phyloP scores from a whole-genome alignment of 2,888 invertebrate genomes.

The Chrysolina oricalcia region DNA sequence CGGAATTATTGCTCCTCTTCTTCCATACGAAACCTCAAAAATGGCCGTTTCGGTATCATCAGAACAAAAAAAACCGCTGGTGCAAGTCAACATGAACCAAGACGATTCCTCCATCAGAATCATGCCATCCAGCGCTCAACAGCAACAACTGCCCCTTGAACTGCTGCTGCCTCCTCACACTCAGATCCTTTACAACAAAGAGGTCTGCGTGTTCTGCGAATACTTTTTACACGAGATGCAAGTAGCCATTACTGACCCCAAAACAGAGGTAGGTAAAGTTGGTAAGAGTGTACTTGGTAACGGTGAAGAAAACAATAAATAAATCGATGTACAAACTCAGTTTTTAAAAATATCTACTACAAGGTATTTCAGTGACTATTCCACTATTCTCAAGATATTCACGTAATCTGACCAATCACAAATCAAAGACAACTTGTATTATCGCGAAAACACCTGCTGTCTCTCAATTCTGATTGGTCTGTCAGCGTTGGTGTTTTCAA shows the following conservation, averaged over 20 bases:
- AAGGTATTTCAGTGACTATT: no score
- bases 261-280: constrained; percentile 77
- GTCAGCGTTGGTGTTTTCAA: no score
- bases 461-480: no score
- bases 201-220: constrained; percentile 86
- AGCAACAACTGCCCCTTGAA: constrained; percentile 74
- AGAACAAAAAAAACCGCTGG: constrained; percentile 28
- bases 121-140: constrained; percentile 20
- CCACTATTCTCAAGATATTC: no score
- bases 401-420: no score
- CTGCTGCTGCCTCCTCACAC: constrained; percentile 69
- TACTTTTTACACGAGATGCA: constrained; percentile 88
- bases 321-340: no score
- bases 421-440: no score
- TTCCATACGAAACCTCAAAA: constrained; percentile 41
- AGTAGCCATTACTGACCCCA: constrained; percentile 79
- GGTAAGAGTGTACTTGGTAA: no score
- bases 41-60: constrained; percentile 31
- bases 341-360: no score
- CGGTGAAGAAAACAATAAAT: no score
- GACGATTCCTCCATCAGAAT: constrained; percentile 25
- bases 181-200: constrained; percentile 69
- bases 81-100: constrained; percentile 35
- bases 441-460: no score
- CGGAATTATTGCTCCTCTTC: constrained; percentile 42